Conservation (phyloP, 2,797 vertebrate species). For the Chrysocyon brachyurus region DNA sequence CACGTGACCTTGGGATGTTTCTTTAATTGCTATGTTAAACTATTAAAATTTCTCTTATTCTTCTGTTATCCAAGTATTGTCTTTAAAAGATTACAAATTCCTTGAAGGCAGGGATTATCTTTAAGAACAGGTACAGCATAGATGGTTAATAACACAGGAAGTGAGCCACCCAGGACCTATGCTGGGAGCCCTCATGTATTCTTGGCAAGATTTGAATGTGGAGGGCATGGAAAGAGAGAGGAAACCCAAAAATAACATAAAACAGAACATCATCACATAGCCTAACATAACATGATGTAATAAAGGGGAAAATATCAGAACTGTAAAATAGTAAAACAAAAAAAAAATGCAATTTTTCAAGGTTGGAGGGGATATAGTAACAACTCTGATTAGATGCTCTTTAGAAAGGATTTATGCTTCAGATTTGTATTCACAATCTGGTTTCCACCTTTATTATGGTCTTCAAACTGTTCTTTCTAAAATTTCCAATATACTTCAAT, state of each 20-base stretch:
- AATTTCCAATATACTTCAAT: not conserved
- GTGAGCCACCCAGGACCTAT: not conserved
- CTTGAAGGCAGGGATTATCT: not conserved
- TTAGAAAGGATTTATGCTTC: slow-evolving; percentile 3
- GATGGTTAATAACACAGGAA: not conserved
- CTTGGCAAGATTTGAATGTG: not conserved
- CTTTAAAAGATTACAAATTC: slow-evolving; percentile 14
- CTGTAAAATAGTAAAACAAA: not conserved
- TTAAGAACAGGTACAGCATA: not conserved
- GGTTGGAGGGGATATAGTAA: not conserved
- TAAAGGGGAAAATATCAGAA: not conserved
- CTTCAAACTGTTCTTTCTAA: not conserved
- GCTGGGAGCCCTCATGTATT: not conserved
- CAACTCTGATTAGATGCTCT: not conserved
- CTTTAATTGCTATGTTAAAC: not conserved
- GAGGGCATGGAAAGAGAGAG: not conserved
- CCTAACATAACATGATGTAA: not conserved
- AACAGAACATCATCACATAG: not conserved
- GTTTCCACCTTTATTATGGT: not conserved
- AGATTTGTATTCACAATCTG: not conserved
- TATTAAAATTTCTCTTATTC: slow-evolving; percentile 8
- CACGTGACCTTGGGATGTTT: not conserved
- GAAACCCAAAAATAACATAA: not conserved
- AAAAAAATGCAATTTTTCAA: not conserved
- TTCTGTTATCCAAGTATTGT: not conserved